These are phyloP conservation scores for Sebastes itinus DNA, from an alignment of 2,797 vertebrate species.

Conservation along the genomic window DNA sequence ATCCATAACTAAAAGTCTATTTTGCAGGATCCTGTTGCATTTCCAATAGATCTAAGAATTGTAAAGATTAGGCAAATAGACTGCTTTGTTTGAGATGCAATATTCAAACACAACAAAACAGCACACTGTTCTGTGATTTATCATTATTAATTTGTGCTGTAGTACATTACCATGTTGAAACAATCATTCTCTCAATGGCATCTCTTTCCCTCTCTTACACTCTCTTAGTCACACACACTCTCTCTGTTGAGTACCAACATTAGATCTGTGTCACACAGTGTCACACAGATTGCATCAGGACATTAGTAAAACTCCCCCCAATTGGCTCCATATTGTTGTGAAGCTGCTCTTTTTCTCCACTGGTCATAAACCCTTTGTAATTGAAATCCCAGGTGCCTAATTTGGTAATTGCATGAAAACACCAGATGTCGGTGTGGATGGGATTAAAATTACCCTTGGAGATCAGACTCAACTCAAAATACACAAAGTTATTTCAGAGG, in stretches of 20 bases:
- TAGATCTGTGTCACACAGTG: constrained; percentile 7
- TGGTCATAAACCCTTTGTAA: constrained; percentile 26
- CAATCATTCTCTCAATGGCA: background rate
- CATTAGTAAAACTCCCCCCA: background rate
- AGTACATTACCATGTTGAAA: background rate
- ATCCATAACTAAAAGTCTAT: background rate
- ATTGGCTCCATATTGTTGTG: constrained; percentile 12
- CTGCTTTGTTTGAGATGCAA: background rate
- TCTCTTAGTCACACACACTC: background rate
- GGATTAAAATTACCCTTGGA: constrained; percentile 14
- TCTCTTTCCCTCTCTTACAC: background rate
- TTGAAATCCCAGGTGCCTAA: constrained; percentile 29
- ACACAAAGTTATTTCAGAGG: background rate
- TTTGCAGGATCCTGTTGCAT: background rate
- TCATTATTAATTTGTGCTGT: background rate
- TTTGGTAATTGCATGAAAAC: constrained; percentile 37
- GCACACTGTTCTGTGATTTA: background rate
- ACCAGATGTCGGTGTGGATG: constrained; percentile 18
- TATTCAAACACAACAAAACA: background rate
- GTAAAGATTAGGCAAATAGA: background rate
- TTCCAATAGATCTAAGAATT: background rate
- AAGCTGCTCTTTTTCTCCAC: constrained; percentile 16
- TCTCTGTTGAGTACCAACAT: background rate
- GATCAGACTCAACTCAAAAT: constrained; percentile 1
- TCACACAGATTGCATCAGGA: constrained; percentile 7